Conservation (phyloP, 2,888 invertebrate species). For the Aleiodes leptofemur region DNA sequence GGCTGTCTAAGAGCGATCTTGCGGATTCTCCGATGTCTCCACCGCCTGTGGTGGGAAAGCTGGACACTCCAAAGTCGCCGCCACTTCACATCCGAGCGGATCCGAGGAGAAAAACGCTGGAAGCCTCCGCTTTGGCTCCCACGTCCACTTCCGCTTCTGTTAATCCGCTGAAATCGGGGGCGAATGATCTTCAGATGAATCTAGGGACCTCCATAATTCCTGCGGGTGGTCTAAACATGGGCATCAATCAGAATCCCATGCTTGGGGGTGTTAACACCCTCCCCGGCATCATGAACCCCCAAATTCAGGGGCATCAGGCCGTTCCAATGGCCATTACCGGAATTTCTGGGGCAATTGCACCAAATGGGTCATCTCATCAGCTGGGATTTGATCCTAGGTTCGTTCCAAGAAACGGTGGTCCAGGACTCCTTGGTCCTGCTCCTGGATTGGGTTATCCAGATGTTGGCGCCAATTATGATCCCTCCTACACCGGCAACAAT, state of each 20-base stretch:
- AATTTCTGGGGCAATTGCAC: slow-evolving; percentile 59
- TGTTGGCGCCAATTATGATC: slow-evolving; percentile 62
- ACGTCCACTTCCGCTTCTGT: slow-evolving; percentile 16
- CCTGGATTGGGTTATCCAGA: slow-evolving; percentile 65
- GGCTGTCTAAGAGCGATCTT: slow-evolving; percentile 80
- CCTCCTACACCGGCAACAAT: slow-evolving; percentile 57
- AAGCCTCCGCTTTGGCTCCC: slow-evolving; percentile 59
- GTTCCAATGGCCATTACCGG: slow-evolving; percentile 49
- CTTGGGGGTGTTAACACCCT: slow-evolving; percentile 23
- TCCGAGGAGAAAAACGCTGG: slow-evolving; percentile 71
- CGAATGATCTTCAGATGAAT: slow-evolving; percentile 6
- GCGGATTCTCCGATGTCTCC: slow-evolving; percentile 80
- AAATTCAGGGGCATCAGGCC: slow-evolving; percentile 34
- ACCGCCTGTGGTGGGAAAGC: slow-evolving; percentile 69
- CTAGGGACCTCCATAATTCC: slow-evolving; percentile 10
- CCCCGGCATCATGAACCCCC: neutral
- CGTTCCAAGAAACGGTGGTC: slow-evolving; percentile 63
- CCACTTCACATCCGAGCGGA: slow-evolving; percentile 67
- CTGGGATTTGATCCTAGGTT: slow-evolving; percentile 69
- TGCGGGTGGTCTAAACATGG: neutral
- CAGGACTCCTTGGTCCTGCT: slow-evolving; percentile 70
- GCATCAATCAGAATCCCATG: slow-evolving; percentile 29
- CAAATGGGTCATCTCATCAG: slow-evolving; percentile 65
- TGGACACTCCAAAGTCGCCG: slow-evolving; percentile 74
- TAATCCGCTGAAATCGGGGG: neutral